Evolutionary conservation across 1,140 invertebrate species (phyloP).

Genomic region (Dinoponera quadriceps): DNA sequence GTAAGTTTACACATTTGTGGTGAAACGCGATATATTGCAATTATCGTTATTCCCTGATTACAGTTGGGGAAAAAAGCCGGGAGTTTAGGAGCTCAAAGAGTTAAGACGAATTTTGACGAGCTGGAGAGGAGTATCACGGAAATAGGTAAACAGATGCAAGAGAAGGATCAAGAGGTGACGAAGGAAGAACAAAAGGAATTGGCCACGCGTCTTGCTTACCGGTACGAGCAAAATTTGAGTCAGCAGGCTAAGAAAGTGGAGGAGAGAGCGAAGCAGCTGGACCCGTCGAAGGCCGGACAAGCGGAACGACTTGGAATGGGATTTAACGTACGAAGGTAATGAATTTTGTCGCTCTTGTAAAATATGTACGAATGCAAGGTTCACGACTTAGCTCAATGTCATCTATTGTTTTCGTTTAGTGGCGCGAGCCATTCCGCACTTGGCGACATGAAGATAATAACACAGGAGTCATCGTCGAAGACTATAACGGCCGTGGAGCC

Average conservation of each 20-base stretch:
- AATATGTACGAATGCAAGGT: no score
- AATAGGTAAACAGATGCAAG: constrained; percentile 91
- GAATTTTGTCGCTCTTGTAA: constrained; percentile 23
- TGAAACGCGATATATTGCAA: not conserved
- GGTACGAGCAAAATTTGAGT: constrained; percentile 90
- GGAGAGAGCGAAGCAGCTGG: constrained; percentile 90
- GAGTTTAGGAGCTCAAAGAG: constrained; percentile 98
- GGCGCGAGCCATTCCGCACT: constrained; percentile 96
- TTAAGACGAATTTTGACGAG: constrained; percentile 98
- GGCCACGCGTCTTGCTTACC: constrained; percentile 94
- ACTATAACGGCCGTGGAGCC: constrained; percentile 77
- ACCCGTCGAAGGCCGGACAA: constrained; percentile 96
- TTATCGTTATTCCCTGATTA: constrained; percentile 11
- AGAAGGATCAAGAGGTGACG: constrained; percentile 85
- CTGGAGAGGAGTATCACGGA: constrained; percentile 95
- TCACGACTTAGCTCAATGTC: not conserved
- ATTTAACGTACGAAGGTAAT: constrained; percentile 88
- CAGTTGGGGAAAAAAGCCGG: constrained; percentile 93
- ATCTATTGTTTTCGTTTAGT: constrained; percentile 80
- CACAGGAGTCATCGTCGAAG: constrained; percentile 89
- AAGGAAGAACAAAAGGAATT: constrained; percentile 88
- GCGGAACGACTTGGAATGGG: constrained; percentile 98
- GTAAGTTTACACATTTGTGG: constrained; percentile 83
- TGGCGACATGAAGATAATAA: constrained; percentile 96
- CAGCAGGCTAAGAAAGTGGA: constrained; percentile 92